These are phyloP conservation scores for Pecten maximus DNA, from an alignment of 2,888 invertebrate genomes.

Conservation along the genomic window DNA sequence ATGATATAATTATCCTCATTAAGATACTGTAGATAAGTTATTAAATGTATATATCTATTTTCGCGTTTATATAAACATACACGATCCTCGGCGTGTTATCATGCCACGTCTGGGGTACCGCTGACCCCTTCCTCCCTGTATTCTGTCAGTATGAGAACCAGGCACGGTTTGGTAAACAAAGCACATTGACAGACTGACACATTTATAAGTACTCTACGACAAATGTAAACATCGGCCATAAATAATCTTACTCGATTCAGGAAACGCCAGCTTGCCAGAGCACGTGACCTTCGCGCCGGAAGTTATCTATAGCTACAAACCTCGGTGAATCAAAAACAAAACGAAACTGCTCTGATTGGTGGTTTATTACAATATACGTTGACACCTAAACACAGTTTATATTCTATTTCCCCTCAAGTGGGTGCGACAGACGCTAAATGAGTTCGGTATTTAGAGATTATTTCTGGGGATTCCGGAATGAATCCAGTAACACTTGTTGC, in stretches of 20 bases:
- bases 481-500: not conserved
- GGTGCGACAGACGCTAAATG: not conserved
- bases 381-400: not conserved
- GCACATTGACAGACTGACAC: slow-evolving; percentile 26
- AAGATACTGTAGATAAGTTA: not conserved
- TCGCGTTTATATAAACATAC: not conserved
- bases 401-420: not conserved
- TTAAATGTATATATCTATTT: not conserved
- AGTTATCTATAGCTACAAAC: not conserved
- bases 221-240: slow-evolving; percentile 30
- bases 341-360: not conserved
- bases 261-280: slow-evolving; percentile 16
- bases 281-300: slow-evolving; percentile 19
- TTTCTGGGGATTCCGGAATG: not conserved
- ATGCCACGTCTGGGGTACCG: not conserved
- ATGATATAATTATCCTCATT: not conserved
- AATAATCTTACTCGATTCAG: not conserved
- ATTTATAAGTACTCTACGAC: slow-evolving; percentile 31
- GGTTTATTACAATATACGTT: not conserved
- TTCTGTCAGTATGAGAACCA: not conserved
- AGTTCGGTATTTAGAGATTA: not conserved
- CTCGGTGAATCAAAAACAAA: not conserved
- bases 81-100: not conserved
- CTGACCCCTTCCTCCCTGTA: not conserved
- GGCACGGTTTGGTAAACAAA: slow-evolving; percentile 5